Conservation (phyloP, 2,888 invertebrate genomes). For the Sclerodermus sp. region DNA sequence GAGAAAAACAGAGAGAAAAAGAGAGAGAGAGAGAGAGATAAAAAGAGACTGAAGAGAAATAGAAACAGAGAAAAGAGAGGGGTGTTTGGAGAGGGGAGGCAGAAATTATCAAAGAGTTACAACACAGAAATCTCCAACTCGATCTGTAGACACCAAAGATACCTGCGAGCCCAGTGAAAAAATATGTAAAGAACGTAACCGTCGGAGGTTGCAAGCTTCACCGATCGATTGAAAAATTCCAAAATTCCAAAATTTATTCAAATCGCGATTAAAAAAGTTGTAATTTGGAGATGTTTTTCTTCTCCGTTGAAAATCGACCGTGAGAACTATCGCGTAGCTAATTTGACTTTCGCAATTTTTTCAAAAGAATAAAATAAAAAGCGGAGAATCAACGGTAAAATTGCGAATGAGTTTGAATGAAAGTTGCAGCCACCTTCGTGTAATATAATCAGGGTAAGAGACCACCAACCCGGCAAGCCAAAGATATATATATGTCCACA, state of each 20-base stretch:
- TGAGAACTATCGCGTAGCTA: too few species aligned
- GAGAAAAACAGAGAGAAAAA: background rate
- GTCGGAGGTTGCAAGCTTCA: slow-evolving; percentile 27
- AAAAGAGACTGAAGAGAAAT: background rate
- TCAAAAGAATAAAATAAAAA: too few species aligned
- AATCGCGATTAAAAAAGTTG: too few species aligned
- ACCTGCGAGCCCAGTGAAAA: slow-evolving; percentile 54
- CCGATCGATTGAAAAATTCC: too few species aligned
- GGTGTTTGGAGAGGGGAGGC: slow-evolving; percentile 9
- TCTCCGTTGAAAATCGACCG: too few species aligned
- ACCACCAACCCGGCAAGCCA: slow-evolving; percentile 58
- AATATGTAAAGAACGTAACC: slow-evolving; percentile 44
- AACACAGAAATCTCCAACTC: slow-evolving; percentile 37
- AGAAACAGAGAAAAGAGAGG: background rate
- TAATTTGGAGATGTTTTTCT: too few species aligned
- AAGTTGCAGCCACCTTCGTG: too few species aligned
- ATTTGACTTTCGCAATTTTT: too few species aligned
- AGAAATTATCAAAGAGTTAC: slow-evolving; percentile 29
- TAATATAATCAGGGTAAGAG: slow-evolving; percentile 48
- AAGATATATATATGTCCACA: slow-evolving; percentile 54
- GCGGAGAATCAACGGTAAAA: too few species aligned
- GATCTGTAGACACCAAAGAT: slow-evolving; percentile 46
- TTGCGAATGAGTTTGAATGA: too few species aligned
- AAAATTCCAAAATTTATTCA: too few species aligned
- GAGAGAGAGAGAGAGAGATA: background rate